Evolutionary conservation across 2,888 invertebrate species (phyloP), one percentile per base, ranked within the genome.

Genomic region (Monopis laevigella): DNA sequence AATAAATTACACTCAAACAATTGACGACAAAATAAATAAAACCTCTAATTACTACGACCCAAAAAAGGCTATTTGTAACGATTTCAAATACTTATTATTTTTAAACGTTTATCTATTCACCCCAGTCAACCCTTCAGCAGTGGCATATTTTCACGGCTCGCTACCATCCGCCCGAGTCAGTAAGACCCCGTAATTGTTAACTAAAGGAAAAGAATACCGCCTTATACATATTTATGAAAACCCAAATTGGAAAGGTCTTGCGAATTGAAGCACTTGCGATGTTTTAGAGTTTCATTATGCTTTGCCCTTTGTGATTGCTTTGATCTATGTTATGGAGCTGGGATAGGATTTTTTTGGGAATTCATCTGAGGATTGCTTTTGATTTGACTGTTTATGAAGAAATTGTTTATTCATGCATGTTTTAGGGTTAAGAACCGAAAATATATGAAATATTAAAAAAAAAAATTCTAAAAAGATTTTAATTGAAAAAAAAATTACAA

Each of bases 111-210:
- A n/a, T 32, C 17, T 32, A 32, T 32, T 32, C 32, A 32, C 32
- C 32, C 17, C 14, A 32, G 17, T n/a, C 32, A 32, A 32, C 32
- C 45, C 38, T 38, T 38, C 41, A 36, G 41, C 39, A 39, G 41
- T 40, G 29, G 32, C 17, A 24, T 19, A 27, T 38, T 43, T 41
- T 43, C 41, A 43, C 43, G 59, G 59, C 63, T 49, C 52, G 51
- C 62, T 62, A 56, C 59, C 62, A 64, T 72, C 69, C 67, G 64
- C 58, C 65, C 69, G 73, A 13, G 32, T 32, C 32, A 17, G 16
- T 77, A 78, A 71, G 72, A 64, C 67, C 73, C 70, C 67, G 68
- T 81, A 81, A 82, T 82, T 82, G 81, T 75, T 80, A 81, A 36
- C 36, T 75, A 75, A 75, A 78, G 78, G 73, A 80, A 80, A 78